Base-by-base conservation (phyloP, 1,140 invertebrate genomes). In the Ganaspis sp. region DNA sequence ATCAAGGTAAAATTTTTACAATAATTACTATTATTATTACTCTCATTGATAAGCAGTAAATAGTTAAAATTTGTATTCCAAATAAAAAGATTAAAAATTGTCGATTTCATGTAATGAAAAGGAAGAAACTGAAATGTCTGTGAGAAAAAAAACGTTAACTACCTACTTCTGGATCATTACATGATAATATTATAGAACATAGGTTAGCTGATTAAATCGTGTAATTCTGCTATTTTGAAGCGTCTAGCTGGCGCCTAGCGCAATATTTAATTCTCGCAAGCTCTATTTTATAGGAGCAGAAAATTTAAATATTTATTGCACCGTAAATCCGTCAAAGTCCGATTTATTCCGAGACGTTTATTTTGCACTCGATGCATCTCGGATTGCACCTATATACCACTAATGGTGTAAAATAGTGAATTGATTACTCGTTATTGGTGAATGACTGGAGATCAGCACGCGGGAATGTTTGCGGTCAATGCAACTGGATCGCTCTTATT, bases 221-320 rank as follows among this genome's bases (percentile, higher is more conserved):
- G 83, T 83, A 84, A 64, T 80, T 84, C 80, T 54, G 77, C 73
- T 86, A 84, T 85, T 74, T 11, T 64, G 85, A 76, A 72, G 85
- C 86, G 86, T 73, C 86, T 83, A 82, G 76, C 83, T 80, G 87
- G 85, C 86, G 83, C 85, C 87, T 80, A 78, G 9, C 53, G 54
- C 53, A 26, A 76, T 78, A 75, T 72, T 83, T 82, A 84, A 83
- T 82, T 80, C 75, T 85, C 79, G 76, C 77, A 85, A 77, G 76
- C 75, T 80, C 76, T 74, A 54, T 84, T 74, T 77, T 79, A 74
- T 75, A 77, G 69, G 54, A 83, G 73, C 76, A 64, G 76, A 26
- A 85, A 85, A 84, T 82, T 85, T 82, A 69, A 78, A 82, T 84
- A 84, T 86, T 85, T 83, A 81, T 81, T 84, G 80, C 58, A 29